phyloP scores from a whole-genome alignment of 2,888 invertebrate genomes.

The Drosophila cyrtoloma region DNA sequence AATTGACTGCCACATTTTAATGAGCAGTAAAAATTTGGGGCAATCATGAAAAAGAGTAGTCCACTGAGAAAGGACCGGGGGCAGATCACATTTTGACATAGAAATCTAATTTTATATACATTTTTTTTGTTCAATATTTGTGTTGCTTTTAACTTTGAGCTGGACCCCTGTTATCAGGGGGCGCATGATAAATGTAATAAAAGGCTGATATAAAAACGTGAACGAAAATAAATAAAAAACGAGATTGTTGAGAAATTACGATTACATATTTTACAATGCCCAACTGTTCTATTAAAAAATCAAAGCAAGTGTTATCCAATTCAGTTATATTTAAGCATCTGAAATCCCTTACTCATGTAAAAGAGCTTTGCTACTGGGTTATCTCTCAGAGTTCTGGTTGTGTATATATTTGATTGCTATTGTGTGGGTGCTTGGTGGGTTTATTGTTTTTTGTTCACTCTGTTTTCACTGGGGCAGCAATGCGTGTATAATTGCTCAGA shows the following conservation, averaged over 20 bases:
- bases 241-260: neutral
- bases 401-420: neutral
- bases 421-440: slow-evolving; percentile 5
- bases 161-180: slow-evolving; percentile 2
- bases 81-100: slow-evolving; percentile 42
- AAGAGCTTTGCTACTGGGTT: neutral
- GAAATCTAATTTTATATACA: slow-evolving; percentile 44
- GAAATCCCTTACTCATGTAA: neutral
- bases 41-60: slow-evolving; percentile 51
- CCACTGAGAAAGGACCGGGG: slow-evolving; percentile 12
- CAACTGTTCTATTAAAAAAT: neutral
- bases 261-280: neutral
- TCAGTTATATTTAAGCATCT: neutral
- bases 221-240: neutral
- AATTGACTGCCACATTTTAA: slow-evolving; percentile 77
- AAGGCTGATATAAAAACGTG: slow-evolving; percentile 1
- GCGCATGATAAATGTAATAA: slow-evolving; percentile 3
- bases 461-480: slow-evolving; percentile 58
- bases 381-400: slow-evolving; percentile 22
- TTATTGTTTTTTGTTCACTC: slow-evolving; percentile 28
- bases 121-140: slow-evolving; percentile 46
- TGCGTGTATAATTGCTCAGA: slow-evolving; percentile 81
- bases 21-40: slow-evolving; percentile 73
- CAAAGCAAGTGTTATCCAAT: neutral
- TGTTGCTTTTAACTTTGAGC: slow-evolving; percentile 29